phyloP scores from a whole-genome alignment of 1,140 invertebrate genomes.

The Dinoponera quadriceps region DNA sequence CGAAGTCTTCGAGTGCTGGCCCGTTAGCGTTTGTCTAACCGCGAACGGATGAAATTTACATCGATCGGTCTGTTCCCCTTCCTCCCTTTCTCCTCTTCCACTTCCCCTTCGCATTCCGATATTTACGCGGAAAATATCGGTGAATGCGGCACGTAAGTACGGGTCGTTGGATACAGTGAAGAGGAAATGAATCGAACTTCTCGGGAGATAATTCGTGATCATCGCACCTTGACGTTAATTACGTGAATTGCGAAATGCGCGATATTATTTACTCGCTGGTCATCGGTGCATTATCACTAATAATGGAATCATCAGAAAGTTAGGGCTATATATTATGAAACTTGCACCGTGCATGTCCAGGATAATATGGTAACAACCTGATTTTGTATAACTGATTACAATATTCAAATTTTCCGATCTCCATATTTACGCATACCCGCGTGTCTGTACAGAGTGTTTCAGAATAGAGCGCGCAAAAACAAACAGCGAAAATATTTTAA shows the following conservation, averaged over 20 bases:
- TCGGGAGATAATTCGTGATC: constrained; percentile 6
- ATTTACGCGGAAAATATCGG: constrained; percentile 27
- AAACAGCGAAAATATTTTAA: no score
- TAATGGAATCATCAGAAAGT: neutral
- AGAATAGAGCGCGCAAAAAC: no score
- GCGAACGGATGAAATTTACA: constrained; percentile 33
- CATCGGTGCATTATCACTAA: no score
- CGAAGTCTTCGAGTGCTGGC: constrained; percentile 3
- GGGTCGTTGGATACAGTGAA: neutral
- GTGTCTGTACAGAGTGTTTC: constrained; percentile 7
- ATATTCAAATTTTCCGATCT: constrained; percentile 74
- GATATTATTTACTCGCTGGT: no score
- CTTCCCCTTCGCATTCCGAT: neutral
- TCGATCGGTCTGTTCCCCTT: neutral
- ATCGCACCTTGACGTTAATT: neutral
- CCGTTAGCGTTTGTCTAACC: constrained; percentile 36
- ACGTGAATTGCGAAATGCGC: no score
- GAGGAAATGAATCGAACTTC: constrained; percentile 15
- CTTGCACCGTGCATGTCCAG: constrained; percentile 4
- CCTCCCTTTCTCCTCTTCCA: no score
- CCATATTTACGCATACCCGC: constrained; percentile 61
- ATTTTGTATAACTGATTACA: constrained; percentile 64
- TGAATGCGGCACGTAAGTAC: neutral
- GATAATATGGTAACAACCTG: constrained; percentile 58
- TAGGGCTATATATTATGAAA: neutral